Evolutionary conservation across 2,797 vertebrate species (phyloP), one percentile per base, ranked within the genome.

Genomic region (Lepus oiostolus): DNA sequence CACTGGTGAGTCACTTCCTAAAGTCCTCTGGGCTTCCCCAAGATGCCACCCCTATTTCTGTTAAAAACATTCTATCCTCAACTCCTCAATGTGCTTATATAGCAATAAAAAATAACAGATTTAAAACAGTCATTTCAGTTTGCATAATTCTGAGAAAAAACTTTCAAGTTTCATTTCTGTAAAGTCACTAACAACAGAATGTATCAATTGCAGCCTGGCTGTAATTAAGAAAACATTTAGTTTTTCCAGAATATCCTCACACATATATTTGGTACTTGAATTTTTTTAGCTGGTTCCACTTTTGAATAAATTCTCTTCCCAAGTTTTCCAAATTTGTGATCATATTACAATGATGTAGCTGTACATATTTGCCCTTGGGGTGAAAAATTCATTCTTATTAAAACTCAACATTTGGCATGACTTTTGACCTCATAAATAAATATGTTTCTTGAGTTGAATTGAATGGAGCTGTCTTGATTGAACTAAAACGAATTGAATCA

Each of bases 321-420:
- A 54, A 58, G 76, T 93, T 81, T 93, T 86, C 60, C 52, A 77
- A 85, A 14, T 62, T 88, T 24, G 35, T 75, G 83, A 90, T 76
- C 38, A 67, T 79, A 30, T 11, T 65, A 1, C 16, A 63, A 26
- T 60, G 30, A 65, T 77, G 11, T 63, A 67, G 16, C 58, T 32
- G 21, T 65, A 58, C 81, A 84, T 14, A 42, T 42, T 93, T 67
- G 22, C 42, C 58, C 30, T 65, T 38, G 42, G 1, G 21, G 35
- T 58, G 60, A 74, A 91, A 84, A 38, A 32, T 79, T 11, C 65
- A 14, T 86, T 65, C 12, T 82, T 80, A 77, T 85, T 35, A 70
- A 93, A 87, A 72, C 32, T 32, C 22, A 85, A 85, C 10, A 80
- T 74, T 70, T 80, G 3, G 7, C n/a, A 81, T 82, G 68, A 72